phyloP scores from a whole-genome alignment of 2,797 vertebrate genomes.

The Rhinophrynus dorsalis region DNA sequence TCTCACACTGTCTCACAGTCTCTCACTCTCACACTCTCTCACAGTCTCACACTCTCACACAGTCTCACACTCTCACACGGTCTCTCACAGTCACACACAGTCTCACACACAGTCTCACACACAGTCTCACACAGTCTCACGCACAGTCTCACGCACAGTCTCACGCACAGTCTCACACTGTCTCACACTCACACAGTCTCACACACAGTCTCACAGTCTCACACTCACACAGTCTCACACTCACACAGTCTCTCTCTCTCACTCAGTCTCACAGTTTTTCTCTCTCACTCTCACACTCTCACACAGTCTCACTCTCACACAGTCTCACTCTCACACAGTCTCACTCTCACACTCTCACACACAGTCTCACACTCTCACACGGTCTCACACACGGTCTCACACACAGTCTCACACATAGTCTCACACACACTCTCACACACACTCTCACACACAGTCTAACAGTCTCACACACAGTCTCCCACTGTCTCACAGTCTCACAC shows the following conservation, averaged over 20 bases:
- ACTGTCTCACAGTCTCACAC: not conserved
- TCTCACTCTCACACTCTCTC: not conserved
- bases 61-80: too few species aligned
- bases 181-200: not conserved
- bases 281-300: not conserved
- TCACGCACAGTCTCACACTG: too few species aligned
- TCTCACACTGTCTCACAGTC: not conserved
- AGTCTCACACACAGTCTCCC: too few species aligned
- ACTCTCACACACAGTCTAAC: not conserved
- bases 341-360: not conserved
- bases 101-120: not conserved
- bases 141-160: too few species aligned
- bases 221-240: not conserved
- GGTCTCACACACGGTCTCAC: too few species aligned
- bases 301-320: not conserved
- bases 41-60: not conserved
- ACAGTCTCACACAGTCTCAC: not conserved
- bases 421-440: not conserved
- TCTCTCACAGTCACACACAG: not conserved
- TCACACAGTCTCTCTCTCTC: not conserved
- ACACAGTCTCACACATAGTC: too few species aligned
- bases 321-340: not conserved
- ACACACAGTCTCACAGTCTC: not conserved
- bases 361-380: not conserved
- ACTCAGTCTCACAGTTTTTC: not conserved